Evolutionary conservation across 1,140 invertebrate species (phyloP).

Genomic region (Cydia fagiglandana): DNA sequence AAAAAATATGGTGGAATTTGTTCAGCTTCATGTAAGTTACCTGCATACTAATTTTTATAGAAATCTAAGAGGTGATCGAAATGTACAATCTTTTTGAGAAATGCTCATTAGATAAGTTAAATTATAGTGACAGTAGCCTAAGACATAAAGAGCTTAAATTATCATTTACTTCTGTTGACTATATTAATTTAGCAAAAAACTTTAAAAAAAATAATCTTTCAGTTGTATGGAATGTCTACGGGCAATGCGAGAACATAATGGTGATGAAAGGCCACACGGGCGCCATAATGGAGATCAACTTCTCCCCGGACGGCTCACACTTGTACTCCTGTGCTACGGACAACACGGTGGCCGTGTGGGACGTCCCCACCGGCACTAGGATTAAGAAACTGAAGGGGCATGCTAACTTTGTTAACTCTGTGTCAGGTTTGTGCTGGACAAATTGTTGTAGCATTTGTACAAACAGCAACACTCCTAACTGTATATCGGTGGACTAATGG

Average conservation of each 20-base stretch:
- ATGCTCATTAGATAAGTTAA: too few species aligned
- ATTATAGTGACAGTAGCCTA: too few species aligned
- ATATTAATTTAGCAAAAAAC: not conserved
- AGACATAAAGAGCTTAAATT: too few species aligned
- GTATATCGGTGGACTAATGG: too few species aligned
- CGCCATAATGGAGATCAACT: conserved; percentile 97
- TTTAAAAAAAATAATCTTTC: conserved; percentile 46
- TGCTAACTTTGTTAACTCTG: conserved; percentile 92
- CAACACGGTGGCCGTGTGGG: conserved; percentile 97
- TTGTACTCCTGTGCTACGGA: conserved; percentile 97
- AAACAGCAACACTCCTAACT: too few species aligned
- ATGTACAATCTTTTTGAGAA: too few species aligned
- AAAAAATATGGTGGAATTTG: too few species aligned
- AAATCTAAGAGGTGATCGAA: too few species aligned
- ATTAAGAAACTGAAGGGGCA: conserved; percentile 97
- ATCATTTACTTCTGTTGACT: too few species aligned
- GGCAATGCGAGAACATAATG: conserved; percentile 98
- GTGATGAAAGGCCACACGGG: conserved; percentile 96
- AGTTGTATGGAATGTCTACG: conserved; percentile 99
- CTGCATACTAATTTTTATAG: too few species aligned
- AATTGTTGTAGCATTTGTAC: too few species aligned
- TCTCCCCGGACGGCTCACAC: conserved; percentile 94
- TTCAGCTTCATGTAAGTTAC: too few species aligned
- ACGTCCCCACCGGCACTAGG: conserved; percentile 91
- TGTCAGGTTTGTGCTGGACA: conserved; percentile 76